A percentile compares a stretch with the other conserved stretches of the same genome.
Conservation (phyloP, 2,888 invertebrate species). For the Anodontia alba region DNA sequence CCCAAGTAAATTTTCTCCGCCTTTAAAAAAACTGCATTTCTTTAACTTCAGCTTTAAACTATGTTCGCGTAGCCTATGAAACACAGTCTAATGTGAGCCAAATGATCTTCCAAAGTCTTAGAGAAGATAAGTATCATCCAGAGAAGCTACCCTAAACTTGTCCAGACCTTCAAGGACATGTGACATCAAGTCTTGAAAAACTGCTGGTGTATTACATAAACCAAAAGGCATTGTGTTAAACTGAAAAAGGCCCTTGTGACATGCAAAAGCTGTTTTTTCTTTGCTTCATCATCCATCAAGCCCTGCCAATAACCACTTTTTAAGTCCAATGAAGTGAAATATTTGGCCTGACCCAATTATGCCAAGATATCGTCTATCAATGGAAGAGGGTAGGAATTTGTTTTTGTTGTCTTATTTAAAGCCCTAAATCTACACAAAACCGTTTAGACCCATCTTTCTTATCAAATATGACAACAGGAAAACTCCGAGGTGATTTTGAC, state of each 20-base stretch:
- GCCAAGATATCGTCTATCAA: slow-evolving; percentile 23
- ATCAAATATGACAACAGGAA: slow-evolving; percentile 43
- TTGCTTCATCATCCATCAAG: background rate
- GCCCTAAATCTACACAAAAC: slow-evolving; percentile 27
- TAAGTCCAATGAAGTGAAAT: slow-evolving; percentile 40
- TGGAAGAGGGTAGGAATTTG: slow-evolving; percentile 35
- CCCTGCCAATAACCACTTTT: slow-evolving; percentile 53
- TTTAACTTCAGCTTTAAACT: slow-evolving; percentile 40
- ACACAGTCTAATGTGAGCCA: slow-evolving; percentile 43
- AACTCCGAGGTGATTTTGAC: slow-evolving; percentile 46
- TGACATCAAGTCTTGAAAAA: slow-evolving; percentile 42
- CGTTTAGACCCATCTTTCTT: slow-evolving; percentile 34
- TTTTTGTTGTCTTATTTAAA: slow-evolving; percentile 27
- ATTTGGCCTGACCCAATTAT: slow-evolving; percentile 37
- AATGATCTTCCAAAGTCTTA: slow-evolving; percentile 44
- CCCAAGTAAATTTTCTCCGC: slow-evolving; percentile 44
- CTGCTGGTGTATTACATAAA: slow-evolving; percentile 35
- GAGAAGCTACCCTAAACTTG: slow-evolving; percentile 43
- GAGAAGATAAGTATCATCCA: slow-evolving; percentile 59
- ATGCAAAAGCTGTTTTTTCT: slow-evolving; percentile 27
- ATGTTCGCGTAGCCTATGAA: slow-evolving; percentile 39
- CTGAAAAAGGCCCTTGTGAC: slow-evolving; percentile 41
- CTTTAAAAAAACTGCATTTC: slow-evolving; percentile 43
- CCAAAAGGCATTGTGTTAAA: slow-evolving; percentile 50
- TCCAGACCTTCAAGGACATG: slow-evolving; percentile 37